Evolutionary conservation across 1,140 invertebrate species (phyloP), one percentile per base, ranked within the genome.

Genomic region (Aporrectodea caliginosa): DNA sequence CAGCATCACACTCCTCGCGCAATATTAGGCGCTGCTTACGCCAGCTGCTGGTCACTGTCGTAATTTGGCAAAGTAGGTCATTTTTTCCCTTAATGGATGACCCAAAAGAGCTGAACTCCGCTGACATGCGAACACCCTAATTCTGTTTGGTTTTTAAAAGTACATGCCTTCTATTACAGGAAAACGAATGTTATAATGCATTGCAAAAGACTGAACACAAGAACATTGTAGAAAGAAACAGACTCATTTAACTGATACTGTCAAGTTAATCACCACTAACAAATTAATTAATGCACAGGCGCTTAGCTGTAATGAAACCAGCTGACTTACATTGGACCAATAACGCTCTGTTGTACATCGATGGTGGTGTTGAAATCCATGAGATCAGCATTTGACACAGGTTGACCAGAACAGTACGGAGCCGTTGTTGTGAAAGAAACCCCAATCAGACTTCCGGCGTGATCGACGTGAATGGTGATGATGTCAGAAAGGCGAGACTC

Each of bases 381-480:
- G 2, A 88, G 86, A 80, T 90, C 85, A 1, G 82, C 43, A 58
- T 81, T 77, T n/a, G 83, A 79, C 0, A 85, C 80, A 33, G 81
- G 75, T 0, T 81, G 76, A 69, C 84, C 83, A 33, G 83, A 80
- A 77, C 85, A 86, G 6, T 84, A 81, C 1, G 84, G 81, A 1
- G 84, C 78, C 29, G 84, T 86, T 2, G 85, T 84, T 84, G 89
- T 88, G 81, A 92, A 85, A 86, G 90, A 90, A 31, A 94, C 89
- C n/a, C 91, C 92, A 79, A 93, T 90, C 0, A 94, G 91, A 75
- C 91, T 91, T 6, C 93, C 93, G 83, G 90, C 90, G 71, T 92
- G 91, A 85, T 94, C 91, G 58, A 95, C 88, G 83, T 92, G 92
- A 31, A 93, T 88, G 83, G 91, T 93, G 1, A 95, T 88, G 32